Conservation (phyloP, 1,140 invertebrate species). For the Pseudomyrmex dendroicus region DNA sequence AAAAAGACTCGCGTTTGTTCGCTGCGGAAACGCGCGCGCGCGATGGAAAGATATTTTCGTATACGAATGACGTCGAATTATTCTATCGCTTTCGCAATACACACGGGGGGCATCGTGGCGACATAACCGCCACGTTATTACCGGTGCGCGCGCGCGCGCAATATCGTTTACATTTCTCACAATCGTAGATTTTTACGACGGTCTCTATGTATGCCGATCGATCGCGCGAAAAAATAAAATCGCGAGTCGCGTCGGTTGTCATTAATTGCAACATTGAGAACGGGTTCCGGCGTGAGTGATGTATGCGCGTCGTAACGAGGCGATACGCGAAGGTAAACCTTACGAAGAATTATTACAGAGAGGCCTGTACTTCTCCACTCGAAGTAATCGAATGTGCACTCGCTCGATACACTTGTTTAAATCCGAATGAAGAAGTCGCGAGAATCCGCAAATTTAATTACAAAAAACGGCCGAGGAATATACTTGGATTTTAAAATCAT, state of each 20-base stretch:
- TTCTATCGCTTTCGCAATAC: conserved; percentile 61
- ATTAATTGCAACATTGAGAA: conserved; percentile 58
- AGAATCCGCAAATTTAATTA: too few species aligned
- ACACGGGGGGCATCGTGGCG: neutral
- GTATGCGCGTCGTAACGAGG: conserved; percentile 36
- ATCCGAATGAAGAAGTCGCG: too few species aligned
- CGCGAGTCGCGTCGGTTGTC: conserved; percentile 25
- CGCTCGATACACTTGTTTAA: neutral
- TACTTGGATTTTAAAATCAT: too few species aligned
- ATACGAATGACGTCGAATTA: conserved; percentile 46
- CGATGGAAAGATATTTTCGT: conserved; percentile 44
- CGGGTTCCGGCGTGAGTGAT: conserved; percentile 34
- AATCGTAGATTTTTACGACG: conserved; percentile 38
- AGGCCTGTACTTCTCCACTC: neutral
- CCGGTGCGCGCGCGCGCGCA: neutral
- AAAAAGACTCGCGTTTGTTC: neutral
- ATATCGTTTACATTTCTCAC: conserved; percentile 48
- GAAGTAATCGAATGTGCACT: neutral
- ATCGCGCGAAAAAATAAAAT: conserved; percentile 41
- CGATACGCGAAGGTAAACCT: conserved; percentile 39
- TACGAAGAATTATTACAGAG: conserved; percentile 31
- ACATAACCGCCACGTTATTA: conserved; percentile 18
- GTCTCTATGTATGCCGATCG: neutral
- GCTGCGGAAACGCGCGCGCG: neutral
- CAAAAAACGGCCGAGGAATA: too few species aligned